These are phyloP conservation scores for Dascillus cervinus DNA, from an alignment of 2,888 invertebrate species.

Conservation along the genomic window DNA sequence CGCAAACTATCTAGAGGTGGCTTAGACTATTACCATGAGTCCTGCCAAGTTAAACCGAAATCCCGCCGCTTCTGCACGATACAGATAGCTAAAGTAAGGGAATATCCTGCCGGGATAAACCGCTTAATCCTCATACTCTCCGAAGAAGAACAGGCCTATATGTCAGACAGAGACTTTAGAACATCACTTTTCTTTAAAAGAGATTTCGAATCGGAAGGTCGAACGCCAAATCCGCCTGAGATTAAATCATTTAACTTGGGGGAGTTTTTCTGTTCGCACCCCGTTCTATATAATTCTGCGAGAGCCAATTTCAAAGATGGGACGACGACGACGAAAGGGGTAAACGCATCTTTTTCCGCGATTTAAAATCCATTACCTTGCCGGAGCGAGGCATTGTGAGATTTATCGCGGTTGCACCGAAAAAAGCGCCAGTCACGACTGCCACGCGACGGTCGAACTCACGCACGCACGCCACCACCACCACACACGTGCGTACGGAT, in stretches of 20 bases:
- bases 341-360: too few species aligned
- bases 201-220: conserved; percentile 24
- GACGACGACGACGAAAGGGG: too few species aligned
- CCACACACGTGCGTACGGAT: conserved; percentile 25
- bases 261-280: conserved; percentile 15
- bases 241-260: conserved; percentile 27
- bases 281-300: too few species aligned
- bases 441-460: conserved; percentile 11
- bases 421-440: conserved; percentile 2
- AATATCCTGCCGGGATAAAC: conserved; percentile 25
- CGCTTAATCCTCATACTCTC: conserved; percentile 29
- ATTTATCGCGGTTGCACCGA: background rate
- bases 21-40: conserved; percentile 23
- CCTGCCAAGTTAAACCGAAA: conserved; percentile 26
- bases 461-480: conserved; percentile 15
- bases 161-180: too few species aligned
- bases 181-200: conserved; percentile 26
- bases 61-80: conserved; percentile 36
- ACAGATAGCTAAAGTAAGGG: conserved; percentile 36
- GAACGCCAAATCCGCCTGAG: conserved; percentile 24
- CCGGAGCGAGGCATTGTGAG: background rate
- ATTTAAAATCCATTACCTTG: too few species aligned
- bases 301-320: too few species aligned
- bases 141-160: conserved; percentile 23
- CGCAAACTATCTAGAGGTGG: conserved; percentile 24